Base-by-base conservation (phyloP, 2,797 vertebrate species). In the Anniella stebbinsi region DNA sequence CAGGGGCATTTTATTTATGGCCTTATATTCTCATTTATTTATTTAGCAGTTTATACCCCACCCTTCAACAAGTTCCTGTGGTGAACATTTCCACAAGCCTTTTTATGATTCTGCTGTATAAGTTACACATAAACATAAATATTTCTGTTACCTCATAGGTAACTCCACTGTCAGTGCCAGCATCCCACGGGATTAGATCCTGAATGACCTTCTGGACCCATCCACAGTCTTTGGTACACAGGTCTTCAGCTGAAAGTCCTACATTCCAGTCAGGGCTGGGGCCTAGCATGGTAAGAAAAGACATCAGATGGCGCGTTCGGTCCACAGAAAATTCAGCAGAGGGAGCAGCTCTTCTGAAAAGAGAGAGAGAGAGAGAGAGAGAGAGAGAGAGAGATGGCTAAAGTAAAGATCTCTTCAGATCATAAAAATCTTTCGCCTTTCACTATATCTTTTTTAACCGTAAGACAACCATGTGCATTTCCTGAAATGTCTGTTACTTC, bases 321-420 rank as follows among this genome's bases (percentile, higher is more conserved):
- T 99, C 99, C 92, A 99, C 99, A 0, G 99, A 99, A 94, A 99
- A 99, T 94, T 99, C 99, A 18, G 99, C 99, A 11, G 99, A 99
- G 72, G 99, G 99, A 63, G 99, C 99, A 11, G 99, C 98, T 92
- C 99, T 98, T 94, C 99, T 99, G 97, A 88, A 94, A 94, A 96
- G 78, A 36, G 89, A 84, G 45, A 3, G 45, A 91, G 28, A 60
- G 23, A 0, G 28, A 91, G 4, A 83, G 15, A 0, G 89, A 84
- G 45, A 3, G 45, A 91, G 28, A 60, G 23, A 0, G 28, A 91
- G 4, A 83, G 15, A 0, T 0, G 10, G 1, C 21, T 3, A 54
- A 87, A 63, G 69, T 85, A 21, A 0, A 78, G 2, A n/a, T n/a
- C n/a, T n/a, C n/a, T n/a, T n/a, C n/a, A n/a, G n/a, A n/a, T n/a